Evolutionary conservation across 2,113 vertebrate species (phyloP).

Genomic region (Megaceryle maxima): DNA sequence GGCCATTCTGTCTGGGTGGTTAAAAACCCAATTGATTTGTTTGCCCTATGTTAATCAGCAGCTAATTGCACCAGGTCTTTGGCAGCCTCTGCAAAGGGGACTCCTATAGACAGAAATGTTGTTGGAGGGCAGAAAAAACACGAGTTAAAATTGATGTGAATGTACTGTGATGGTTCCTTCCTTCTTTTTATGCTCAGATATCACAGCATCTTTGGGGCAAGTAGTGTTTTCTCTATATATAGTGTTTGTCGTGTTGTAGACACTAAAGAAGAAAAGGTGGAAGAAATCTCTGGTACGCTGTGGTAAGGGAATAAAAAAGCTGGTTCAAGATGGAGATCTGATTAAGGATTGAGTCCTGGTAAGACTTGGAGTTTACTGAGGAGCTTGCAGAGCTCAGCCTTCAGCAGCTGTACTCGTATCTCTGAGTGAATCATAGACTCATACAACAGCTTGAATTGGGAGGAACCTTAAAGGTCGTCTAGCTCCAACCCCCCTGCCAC

Average conservation of each 20-base stretch:
- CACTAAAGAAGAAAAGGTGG: not conserved
- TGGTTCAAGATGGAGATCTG: not conserved
- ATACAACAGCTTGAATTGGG: too few species aligned
- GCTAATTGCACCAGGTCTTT: not conserved
- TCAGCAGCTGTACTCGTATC: not conserved
- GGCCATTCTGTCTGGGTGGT: not conserved
- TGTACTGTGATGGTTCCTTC: not conserved
- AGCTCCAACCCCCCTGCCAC: too few species aligned
- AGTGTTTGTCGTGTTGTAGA: not conserved
- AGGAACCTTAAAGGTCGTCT: too few species aligned
- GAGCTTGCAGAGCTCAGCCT: not conserved
- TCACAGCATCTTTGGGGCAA: not conserved
- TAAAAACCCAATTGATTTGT: not conserved
- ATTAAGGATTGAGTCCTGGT: not conserved
- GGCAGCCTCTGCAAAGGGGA: not conserved
- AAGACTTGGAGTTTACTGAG: not conserved
- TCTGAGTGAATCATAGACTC: not conserved
- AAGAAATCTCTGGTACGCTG: accelerated
- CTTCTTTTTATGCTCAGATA: not conserved
- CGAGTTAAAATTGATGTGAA: not conserved
- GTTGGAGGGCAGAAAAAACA: accelerated
- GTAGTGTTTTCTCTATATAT: not conserved
- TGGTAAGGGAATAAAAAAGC: not conserved
- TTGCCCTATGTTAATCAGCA: not conserved
- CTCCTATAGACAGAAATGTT: not conserved